Evolutionary conservation across 2,797 vertebrate species (phyloP), one percentile per base, ranked within the genome.

Genomic region (Premnoplex brunnescens): DNA sequence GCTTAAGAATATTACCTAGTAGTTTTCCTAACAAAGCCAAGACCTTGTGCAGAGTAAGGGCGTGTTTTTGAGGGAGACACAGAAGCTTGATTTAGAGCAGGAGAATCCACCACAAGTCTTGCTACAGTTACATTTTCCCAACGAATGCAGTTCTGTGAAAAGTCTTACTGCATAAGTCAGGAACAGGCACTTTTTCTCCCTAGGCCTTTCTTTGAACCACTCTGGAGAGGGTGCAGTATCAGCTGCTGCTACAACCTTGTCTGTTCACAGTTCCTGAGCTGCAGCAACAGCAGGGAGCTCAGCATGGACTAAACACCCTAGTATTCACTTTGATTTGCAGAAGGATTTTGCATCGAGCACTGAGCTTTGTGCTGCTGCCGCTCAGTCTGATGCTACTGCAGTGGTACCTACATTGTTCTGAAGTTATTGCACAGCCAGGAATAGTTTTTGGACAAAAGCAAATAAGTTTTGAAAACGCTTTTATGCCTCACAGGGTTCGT

Each of bases 221-320:
- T 79, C 62, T 84, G 64, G 77, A 88, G 32, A 84, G 55, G 48
- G 36, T 91, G 43, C 59, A 67, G 12, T 49, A 14, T 72, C 59
- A 90, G 71, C 66, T 85, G 73, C 85, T 75, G 77, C 64, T 93
- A 9, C 73, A 93, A 1, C 66, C 41, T 75, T 1, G 0, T 68
- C 69, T 94, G 36, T 66, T 94, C 46, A 26, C 51, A 69, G 76
- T 34, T 91, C 72, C 51, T 34, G 55, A 97, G 67, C 85, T 81
- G 83, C 69, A 44, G 73, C 80, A 91, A 1, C 74, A 93, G 91
- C 77, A 90, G 69, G 83, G 71, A 90, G 44, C 88, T 87, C 93
- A 93, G 85, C 88, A 34, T 8, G 26, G 85, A 27, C 94, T 85
- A 60, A 95, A 88, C 85, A 85, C 77, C 77, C 43, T 18, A 52